Conservation (phyloP, 2,113 vertebrate species). For the Xiphophorus couchianus region DNA sequence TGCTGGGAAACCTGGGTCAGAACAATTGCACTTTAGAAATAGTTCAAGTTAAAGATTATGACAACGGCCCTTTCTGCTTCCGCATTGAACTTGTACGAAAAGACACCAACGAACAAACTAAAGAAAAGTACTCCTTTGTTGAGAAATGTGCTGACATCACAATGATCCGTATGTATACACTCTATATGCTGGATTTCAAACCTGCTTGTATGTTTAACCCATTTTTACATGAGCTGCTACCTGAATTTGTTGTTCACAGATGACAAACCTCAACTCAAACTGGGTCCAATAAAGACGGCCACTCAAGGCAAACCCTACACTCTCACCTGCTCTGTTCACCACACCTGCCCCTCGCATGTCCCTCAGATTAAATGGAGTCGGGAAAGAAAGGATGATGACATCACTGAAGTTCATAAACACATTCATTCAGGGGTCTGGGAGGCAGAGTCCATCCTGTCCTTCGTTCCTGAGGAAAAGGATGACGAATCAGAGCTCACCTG, state of each 20-base stretch:
- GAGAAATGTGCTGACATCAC: slow-evolving; percentile 28
- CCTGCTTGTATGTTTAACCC: not conserved
- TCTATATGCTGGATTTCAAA: not conserved
- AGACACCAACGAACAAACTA: not conserved
- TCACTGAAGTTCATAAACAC: slow-evolving; percentile 16
- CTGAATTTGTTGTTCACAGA: slow-evolving; percentile 30
- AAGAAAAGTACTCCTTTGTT: slow-evolving; percentile 56
- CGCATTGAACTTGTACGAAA: slow-evolving; percentile 31
- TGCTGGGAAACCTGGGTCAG: slow-evolving; percentile 52
- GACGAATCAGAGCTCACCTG: slow-evolving; percentile 55
- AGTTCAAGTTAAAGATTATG: slow-evolving; percentile 26
- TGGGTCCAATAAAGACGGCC: not conserved
- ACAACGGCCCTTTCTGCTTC: slow-evolving; percentile 73
- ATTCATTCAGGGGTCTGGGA: slow-evolving; percentile 55
- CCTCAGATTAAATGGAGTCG: slow-evolving; percentile 67
- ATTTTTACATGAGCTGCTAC: not conserved
- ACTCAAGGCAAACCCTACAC: slow-evolving; percentile 24
- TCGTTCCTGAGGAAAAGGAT: slow-evolving; percentile 44
- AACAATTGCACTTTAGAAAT: slow-evolving; percentile 74
- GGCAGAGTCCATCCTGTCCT: slow-evolving; percentile 49
- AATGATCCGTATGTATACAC: slow-evolving; percentile 46
- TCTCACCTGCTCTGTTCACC: slow-evolving; percentile 56
- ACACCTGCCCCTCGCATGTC: slow-evolving; percentile 60
- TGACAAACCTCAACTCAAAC: not conserved
- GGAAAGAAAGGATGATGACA: accelerated